Evolutionary conservation across 2,113 vertebrate species (phyloP), one percentile per base, ranked within the genome.

Genomic region (Indicator maculatus): DNA sequence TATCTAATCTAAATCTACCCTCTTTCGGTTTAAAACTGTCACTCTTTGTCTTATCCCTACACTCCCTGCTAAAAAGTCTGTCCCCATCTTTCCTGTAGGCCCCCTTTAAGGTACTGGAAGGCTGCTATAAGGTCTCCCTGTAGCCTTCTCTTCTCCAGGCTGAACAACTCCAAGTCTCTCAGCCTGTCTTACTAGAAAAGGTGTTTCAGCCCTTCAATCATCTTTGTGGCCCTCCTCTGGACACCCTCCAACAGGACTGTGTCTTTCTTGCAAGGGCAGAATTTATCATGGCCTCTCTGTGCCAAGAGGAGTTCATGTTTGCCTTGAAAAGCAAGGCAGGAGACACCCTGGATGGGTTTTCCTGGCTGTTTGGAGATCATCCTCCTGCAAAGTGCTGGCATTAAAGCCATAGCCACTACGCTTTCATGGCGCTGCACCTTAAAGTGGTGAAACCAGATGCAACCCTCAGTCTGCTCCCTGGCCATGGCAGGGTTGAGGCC

Each of bases 291-390:
- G 16, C 11, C 24, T 58, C 61, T n/a, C 56, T 63, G 50, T 47
- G 11, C 61, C 63, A 20, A 16, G 52, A 56, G 16, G 14, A 65
- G 28, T 19, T 50, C 24, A 5, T 1, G 21, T 61, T 33, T 30
- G n/a, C 36, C 20, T 23, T 24, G 64, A 58, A 38, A 47, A 30
- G 5, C 1, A 0, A 59, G 31, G 52, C 30, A 27, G 41, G 12
- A 70, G 79, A 80, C 70, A 39, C 53, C 58, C 58, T 14, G 45
- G 18, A 84, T 38, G 63, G 71, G 11, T 14, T 55, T 65, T 6
- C 60, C 23, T 0, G 1, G 23, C 8, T 38, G 63, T 12, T 3
- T 64, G 8, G 10, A 45, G 26, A 47, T n/a, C 1, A 1, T 26
- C 20, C 13, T 31, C 50, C 69, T 27, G 21, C 56, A 21, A 61